These are phyloP conservation scores for Megalops atlanticus DNA, from an alignment of 2,113 vertebrate genomes.

Conservation along the genomic window DNA sequence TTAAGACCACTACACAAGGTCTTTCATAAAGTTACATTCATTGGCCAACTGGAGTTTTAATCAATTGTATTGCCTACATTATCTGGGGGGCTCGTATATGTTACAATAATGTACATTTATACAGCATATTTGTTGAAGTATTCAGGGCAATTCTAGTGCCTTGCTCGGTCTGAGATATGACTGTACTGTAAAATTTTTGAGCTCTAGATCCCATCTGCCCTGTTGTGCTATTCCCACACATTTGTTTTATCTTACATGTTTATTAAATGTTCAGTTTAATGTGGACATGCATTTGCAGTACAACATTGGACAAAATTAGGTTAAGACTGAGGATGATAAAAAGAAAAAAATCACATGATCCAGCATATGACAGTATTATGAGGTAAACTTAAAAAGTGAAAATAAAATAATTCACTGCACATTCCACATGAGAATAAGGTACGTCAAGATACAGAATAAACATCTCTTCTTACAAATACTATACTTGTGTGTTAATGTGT, in stretches of 20 bases:
- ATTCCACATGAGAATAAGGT: neutral
- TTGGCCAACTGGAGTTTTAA: too few relatives aligned
- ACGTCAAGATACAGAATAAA: too few relatives aligned
- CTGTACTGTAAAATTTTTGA: too few relatives aligned
- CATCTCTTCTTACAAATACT: too few relatives aligned
- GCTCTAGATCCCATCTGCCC: neutral
- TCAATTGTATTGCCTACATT: too few relatives aligned
- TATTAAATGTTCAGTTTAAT: neutral
- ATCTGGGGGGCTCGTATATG: too few relatives aligned
- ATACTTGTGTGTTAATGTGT: neutral
- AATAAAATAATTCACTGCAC: neutral
- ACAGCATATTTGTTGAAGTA: too few relatives aligned
- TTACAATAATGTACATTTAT: too few relatives aligned
- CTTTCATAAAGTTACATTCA: too few relatives aligned
- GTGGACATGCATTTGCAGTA: neutral
- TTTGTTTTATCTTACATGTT: neutral
- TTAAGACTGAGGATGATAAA: neutral
- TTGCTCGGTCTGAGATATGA: too few relatives aligned
- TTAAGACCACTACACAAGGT: too few relatives aligned
- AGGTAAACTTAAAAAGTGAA: neutral
- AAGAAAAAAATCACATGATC: neutral
- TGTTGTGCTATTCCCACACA: neutral
- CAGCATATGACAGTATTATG: neutral
- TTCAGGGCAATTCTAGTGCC: too few relatives aligned
- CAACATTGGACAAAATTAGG: neutral